Conservation (phyloP, 1,140 invertebrate species). For the Drosophila lacteicornis region DNA sequence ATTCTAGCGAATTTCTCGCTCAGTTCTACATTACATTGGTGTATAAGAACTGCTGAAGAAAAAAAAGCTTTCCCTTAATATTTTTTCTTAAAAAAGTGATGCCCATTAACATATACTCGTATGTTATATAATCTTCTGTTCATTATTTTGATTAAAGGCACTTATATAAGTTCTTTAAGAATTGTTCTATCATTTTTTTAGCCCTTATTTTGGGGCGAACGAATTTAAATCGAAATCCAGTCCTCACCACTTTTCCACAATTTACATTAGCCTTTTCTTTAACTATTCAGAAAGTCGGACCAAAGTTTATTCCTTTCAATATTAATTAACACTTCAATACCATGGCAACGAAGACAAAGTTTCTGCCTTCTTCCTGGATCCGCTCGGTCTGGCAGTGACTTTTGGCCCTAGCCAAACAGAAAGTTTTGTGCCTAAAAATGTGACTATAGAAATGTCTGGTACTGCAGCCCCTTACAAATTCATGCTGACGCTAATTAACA, state of each 20-base stretch:
- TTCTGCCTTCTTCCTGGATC: conserved; percentile 47
- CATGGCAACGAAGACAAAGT: conserved; percentile 70
- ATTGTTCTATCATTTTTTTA: background rate
- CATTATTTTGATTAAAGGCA: too few relatives aligned
- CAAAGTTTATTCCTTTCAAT: conserved; percentile 84
- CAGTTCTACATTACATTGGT: too few relatives aligned
- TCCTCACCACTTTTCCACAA: conserved; percentile 15
- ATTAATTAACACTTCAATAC: conserved; percentile 84
- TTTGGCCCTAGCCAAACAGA: conserved; percentile 62
- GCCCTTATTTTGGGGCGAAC: background rate
- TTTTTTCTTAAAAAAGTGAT: too few relatives aligned
- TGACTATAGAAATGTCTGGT: conserved; percentile 58
- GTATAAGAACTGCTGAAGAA: too few relatives aligned
- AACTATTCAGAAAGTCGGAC: conserved; percentile 62
- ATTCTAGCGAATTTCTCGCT: too few relatives aligned
- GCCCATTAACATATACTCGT: too few relatives aligned
- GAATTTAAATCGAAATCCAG: conserved; percentile 5
- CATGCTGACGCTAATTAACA: conserved; percentile 82
- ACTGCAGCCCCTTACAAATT: conserved; percentile 75
- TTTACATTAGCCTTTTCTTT: conserved; percentile 28
- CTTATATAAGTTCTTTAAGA: background rate
- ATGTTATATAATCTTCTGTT: too few relatives aligned
- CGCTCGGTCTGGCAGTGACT: conserved; percentile 62
- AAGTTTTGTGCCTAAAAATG: conserved; percentile 77
- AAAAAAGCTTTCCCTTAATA: too few relatives aligned